These are phyloP conservation scores for Danaus plexippus DNA, from an alignment of 1,140 invertebrate species.

Conservation along the genomic window DNA sequence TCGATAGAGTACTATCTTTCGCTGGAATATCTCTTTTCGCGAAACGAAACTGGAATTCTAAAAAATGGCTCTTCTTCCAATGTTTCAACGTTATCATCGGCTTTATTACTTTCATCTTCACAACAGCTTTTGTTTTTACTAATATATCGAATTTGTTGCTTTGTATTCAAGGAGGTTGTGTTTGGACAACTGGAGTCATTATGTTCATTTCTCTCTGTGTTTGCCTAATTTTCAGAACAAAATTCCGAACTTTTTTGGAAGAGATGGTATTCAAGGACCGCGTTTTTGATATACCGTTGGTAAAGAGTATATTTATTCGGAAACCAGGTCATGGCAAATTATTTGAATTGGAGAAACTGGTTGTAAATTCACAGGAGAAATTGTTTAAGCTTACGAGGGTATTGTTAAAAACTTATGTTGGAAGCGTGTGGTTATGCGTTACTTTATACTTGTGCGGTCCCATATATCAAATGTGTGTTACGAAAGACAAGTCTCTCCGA, in stretches of 20 bases:
- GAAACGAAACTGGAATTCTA: slow-evolving; percentile 41
- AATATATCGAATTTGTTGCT: slow-evolving; percentile 35
- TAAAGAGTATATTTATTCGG: slow-evolving; percentile 28
- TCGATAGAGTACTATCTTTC: slow-evolving; percentile 42
- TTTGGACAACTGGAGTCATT: slow-evolving; percentile 55
- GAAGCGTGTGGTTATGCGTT: slow-evolving; percentile 35
- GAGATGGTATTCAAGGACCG: slow-evolving; percentile 49
- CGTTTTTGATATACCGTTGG: slow-evolving; percentile 46
- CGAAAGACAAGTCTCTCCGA: slow-evolving; percentile 37
- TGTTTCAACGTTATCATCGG: slow-evolving; percentile 44
- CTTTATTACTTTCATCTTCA: slow-evolving; percentile 44
- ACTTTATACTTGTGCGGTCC: slow-evolving; percentile 50
- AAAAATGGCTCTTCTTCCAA: slow-evolving; percentile 40
- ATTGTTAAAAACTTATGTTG: slow-evolving; percentile 42
- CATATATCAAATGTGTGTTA: slow-evolving; percentile 45
- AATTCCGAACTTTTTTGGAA: slow-evolving; percentile 41
- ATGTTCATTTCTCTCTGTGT: slow-evolving; percentile 52
- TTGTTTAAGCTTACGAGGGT: slow-evolving; percentile 39
- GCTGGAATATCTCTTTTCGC: slow-evolving; percentile 49
- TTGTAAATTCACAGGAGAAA: slow-evolving; percentile 40
- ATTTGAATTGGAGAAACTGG: slow-evolving; percentile 40
- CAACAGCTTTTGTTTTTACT: slow-evolving; percentile 39
- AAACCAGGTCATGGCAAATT: slow-evolving; percentile 24
- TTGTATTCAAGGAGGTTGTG: slow-evolving; percentile 49
- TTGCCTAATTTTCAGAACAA: slow-evolving; percentile 40